phyloP scores from a whole-genome alignment of 2,888 invertebrate genomes.

The Eupithecia dodoneata region DNA sequence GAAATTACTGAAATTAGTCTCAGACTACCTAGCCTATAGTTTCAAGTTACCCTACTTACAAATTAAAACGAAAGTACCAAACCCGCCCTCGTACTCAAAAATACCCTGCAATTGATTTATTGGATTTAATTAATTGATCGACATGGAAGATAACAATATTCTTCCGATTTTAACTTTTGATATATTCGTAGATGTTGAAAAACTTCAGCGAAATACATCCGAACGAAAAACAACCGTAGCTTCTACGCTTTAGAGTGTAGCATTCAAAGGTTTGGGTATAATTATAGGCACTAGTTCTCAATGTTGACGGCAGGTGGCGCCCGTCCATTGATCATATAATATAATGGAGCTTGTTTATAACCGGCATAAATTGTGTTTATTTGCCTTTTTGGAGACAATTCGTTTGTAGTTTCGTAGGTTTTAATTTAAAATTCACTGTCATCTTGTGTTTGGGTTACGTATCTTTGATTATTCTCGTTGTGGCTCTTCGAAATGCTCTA shows the following conservation, averaged over 20 bases:
- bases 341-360: slow-evolving; percentile 66
- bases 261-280: slow-evolving; percentile 25
- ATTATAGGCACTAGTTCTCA: slow-evolving; percentile 39
- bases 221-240: slow-evolving; percentile 2
- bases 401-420: slow-evolving; percentile 12
- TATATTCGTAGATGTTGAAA: slow-evolving; percentile 41
- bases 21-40: neutral
- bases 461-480: too few relatives aligned
- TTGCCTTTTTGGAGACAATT: slow-evolving; percentile 46
- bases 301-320: slow-evolving; percentile 64
- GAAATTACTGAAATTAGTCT: neutral
- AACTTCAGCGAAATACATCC: slow-evolving; percentile 18
- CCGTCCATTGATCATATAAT: slow-evolving; percentile 67
- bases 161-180: slow-evolving; percentile 41
- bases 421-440: neutral
- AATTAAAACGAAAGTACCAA: slow-evolving; percentile 12
- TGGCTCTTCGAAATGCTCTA: neutral
- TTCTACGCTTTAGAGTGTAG: neutral
- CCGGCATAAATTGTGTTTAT: slow-evolving; percentile 59
- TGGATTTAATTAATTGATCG: slow-evolving; percentile 47
- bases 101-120: slow-evolving; percentile 45
- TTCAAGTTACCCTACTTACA: too few relatives aligned
- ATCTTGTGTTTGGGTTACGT: neutral
- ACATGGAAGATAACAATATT: slow-evolving; percentile 40
- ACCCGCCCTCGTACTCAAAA: slow-evolving; percentile 23